Conservation (phyloP, 2,888 invertebrate species). For the Dermolepida albohirtum region DNA sequence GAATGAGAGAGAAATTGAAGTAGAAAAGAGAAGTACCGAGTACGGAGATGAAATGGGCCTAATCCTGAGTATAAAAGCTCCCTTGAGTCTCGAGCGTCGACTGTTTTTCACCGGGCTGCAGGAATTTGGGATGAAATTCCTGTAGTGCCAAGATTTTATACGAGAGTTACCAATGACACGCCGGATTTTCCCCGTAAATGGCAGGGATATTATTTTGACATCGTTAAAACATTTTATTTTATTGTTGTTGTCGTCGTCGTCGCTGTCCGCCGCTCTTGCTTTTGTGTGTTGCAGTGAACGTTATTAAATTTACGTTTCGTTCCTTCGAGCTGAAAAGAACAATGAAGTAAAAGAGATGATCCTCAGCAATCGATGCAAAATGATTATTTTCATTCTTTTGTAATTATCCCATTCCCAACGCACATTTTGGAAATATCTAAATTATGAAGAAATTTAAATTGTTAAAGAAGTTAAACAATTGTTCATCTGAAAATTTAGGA, state of each 20-base stretch:
- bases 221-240: conserved; percentile 58
- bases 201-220: conserved; percentile 55
- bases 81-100: conserved; percentile 52
- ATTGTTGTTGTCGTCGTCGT: conserved; percentile 46
- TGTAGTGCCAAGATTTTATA: conserved; percentile 51
- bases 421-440: too few species aligned
- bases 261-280: conserved; percentile 32
- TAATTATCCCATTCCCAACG: neutral
- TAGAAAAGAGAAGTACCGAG: conserved; percentile 43
- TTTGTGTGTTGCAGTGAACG: conserved; percentile 20
- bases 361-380: conserved; percentile 15
- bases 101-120: conserved; percentile 52
- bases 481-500: too few species aligned
- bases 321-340: conserved; percentile 16
- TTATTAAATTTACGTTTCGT: conserved; percentile 40
- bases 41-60: conserved; percentile 53
- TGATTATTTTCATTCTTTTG: conserved; percentile 1
- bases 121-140: conserved; percentile 52
- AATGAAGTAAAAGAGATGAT: conserved; percentile 27
- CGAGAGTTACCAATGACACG: conserved; percentile 56
- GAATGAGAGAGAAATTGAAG: conserved; percentile 9
- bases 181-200: conserved; percentile 54
- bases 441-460: too few species aligned
- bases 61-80: conserved; percentile 57
- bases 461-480: too few species aligned